A percentile compares a stretch with the other conserved stretches of the same genome.
These are phyloP conservation scores for Tridacna gigas DNA, from an alignment of 2,888 invertebrate species.

Conservation along the genomic window DNA sequence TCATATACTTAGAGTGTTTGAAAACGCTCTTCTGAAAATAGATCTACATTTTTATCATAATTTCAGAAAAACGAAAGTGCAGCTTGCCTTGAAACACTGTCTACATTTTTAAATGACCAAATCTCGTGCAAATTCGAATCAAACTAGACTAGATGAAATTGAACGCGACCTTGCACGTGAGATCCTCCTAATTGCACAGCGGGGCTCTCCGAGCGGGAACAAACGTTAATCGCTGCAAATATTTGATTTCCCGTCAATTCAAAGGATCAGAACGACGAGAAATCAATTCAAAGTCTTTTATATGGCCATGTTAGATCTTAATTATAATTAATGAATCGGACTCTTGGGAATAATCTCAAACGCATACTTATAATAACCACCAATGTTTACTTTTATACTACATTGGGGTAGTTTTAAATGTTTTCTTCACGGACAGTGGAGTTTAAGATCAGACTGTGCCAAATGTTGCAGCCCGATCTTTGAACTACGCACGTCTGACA, in stretches of 20 bases:
- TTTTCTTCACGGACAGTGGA: too few relatives aligned
- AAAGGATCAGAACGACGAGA: not conserved
- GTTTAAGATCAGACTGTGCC: too few relatives aligned
- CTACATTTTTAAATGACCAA: too few relatives aligned
- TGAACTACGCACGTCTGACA: too few relatives aligned
- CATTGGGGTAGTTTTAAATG: too few relatives aligned
- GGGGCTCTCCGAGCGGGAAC: not conserved
- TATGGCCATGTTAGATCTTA: not conserved
- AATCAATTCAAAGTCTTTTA: conserved; percentile 1
- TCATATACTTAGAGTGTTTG: too few relatives aligned
- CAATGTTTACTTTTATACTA: too few relatives aligned
- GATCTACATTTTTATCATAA: too few relatives aligned
- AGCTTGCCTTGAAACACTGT: too few relatives aligned
- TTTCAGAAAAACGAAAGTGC: too few relatives aligned
- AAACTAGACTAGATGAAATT: not conserved
- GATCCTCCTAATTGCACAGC: not conserved
- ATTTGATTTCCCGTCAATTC: not conserved
- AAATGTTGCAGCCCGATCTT: too few relatives aligned
- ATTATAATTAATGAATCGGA: not conserved
- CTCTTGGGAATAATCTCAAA: not conserved
- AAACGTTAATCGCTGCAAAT: not conserved
- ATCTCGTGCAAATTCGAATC: not conserved
- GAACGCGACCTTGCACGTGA: not conserved
- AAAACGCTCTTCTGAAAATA: too few relatives aligned
- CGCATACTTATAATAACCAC: not conserved